These are phyloP conservation scores for Chrysomallon squamiferum DNA, from an alignment of 1,140 invertebrate species.

Conservation along the genomic window DNA sequence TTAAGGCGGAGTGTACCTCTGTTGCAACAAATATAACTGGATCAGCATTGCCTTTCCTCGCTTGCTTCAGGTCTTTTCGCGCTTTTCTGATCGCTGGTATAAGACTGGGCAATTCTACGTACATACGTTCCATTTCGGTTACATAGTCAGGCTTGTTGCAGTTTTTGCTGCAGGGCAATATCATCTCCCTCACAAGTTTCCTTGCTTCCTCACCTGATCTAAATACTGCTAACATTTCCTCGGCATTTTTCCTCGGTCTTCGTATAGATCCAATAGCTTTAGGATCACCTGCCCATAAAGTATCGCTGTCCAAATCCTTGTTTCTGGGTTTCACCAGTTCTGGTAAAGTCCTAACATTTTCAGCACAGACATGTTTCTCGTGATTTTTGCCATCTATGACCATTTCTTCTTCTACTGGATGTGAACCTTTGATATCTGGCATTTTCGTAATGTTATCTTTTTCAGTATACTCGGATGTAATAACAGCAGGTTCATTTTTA, in stretches of 20 bases:
- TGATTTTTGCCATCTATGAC: no score
- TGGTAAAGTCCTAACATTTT: no score
- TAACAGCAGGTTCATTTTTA: no score
- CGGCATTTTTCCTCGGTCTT: constrained; percentile 8
- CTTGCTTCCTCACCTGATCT: constrained; percentile 19
- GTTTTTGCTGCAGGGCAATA: constrained; percentile 16
- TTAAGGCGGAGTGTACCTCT: no score
- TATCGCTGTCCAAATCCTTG: not conserved
- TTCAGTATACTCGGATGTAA: no score
- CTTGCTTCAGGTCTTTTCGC: not conserved
- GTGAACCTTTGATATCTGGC: no score
- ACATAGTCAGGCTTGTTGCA: constrained; percentile 21
- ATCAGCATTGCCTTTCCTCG: not conserved
- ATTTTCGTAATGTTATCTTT: no score
- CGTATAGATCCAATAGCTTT: constrained; percentile 19
- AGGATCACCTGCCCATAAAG: constrained; percentile 20
- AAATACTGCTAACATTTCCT: constrained; percentile 16
- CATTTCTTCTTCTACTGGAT: no score
- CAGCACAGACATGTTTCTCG: no score
- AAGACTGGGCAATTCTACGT: constrained; percentile 16
- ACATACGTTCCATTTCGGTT: constrained; percentile 7
- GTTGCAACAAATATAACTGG: not conserved
- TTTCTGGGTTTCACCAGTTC: no score
- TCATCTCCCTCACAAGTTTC: constrained; percentile 11
- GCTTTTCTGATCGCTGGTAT: constrained; percentile 16